Percentiles rank a stretch among this genome's conserved stretches.
phyloP scores from a whole-genome alignment of 2,113 vertebrate genomes.

The Zosterops hypoxanthus region DNA sequence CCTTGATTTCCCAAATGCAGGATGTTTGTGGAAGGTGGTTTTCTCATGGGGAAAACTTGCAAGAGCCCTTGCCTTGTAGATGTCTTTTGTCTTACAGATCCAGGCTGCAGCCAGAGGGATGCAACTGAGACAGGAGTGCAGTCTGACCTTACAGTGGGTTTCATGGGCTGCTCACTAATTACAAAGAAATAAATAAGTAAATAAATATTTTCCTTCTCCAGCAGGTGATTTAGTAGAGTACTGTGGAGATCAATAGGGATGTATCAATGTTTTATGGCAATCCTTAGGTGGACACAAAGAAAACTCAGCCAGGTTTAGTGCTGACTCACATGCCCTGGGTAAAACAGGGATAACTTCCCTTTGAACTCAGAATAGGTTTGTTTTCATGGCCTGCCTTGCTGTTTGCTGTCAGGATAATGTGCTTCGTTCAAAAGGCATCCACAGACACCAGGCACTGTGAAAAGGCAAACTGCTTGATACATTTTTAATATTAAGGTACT shows the following conservation, averaged over 20 bases:
- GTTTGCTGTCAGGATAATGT: neutral
- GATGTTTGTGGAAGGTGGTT: neutral
- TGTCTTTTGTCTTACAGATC: neutral
- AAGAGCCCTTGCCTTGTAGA: neutral
- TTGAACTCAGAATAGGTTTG: neutral
- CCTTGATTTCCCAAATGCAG: neutral
- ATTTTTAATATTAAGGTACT: neutral
- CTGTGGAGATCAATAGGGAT: neutral
- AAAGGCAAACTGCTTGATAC: neutral
- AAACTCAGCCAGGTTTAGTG: neutral
- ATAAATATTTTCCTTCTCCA: neutral
- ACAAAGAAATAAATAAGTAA: neutral
- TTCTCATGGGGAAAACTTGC: neutral
- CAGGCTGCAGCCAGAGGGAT: neutral
- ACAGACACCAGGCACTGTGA: neutral
- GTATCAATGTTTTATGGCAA: neutral
- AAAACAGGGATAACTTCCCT: neutral
- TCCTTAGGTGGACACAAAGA: neutral
- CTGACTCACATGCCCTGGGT: neutral
- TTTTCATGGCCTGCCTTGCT: neutral
- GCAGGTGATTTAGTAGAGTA: neutral
- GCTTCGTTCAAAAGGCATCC: neutral
- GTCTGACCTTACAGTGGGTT: neutral
- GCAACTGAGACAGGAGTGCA: neutral
- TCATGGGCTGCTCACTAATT: neutral